Evolutionary conservation across 2,797 vertebrate genomes (phyloP).

Genomic region (Silurus lanzhouensis): DNA sequence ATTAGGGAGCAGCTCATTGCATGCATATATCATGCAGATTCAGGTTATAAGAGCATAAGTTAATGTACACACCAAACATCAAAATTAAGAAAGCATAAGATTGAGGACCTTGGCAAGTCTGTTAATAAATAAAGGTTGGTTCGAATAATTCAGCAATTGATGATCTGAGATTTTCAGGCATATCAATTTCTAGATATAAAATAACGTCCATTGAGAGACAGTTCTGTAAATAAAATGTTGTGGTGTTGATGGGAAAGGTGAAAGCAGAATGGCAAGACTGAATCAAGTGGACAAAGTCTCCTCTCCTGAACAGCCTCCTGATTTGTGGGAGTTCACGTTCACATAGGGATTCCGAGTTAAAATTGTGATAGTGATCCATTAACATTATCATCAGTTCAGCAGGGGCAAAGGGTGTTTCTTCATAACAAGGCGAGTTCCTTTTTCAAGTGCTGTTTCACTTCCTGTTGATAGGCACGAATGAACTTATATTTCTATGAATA

Average conservation of each 20-base stretch:
- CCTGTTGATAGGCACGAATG: not conserved
- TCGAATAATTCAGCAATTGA: too few relatives aligned
- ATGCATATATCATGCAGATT: not conserved
- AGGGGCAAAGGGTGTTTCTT: not conserved
- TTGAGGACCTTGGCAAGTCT: not conserved
- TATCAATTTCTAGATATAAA: not conserved
- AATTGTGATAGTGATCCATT: not conserved
- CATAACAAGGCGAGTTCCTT: not conserved
- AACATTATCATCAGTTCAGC: not conserved
- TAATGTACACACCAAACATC: not conserved
- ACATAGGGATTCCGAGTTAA: not conserved
- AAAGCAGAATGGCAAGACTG: not conserved
- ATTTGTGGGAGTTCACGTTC: too few relatives aligned
- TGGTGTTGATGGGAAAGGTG: not conserved
- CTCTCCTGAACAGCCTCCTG: not conserved
- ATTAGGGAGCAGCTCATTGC: not conserved
- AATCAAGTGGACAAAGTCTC: not conserved
- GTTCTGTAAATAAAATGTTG: not conserved
- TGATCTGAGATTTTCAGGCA: too few relatives aligned
- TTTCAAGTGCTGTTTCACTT: constrained; percentile 1
- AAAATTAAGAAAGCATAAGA: not conserved
- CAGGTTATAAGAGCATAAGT: too few relatives aligned
- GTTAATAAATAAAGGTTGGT: too few relatives aligned
- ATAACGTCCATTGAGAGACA: not conserved
- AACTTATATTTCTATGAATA: not conserved